phyloP scores from a whole-genome alignment of 2,797 vertebrate genomes.

The Ibycter americanus region DNA sequence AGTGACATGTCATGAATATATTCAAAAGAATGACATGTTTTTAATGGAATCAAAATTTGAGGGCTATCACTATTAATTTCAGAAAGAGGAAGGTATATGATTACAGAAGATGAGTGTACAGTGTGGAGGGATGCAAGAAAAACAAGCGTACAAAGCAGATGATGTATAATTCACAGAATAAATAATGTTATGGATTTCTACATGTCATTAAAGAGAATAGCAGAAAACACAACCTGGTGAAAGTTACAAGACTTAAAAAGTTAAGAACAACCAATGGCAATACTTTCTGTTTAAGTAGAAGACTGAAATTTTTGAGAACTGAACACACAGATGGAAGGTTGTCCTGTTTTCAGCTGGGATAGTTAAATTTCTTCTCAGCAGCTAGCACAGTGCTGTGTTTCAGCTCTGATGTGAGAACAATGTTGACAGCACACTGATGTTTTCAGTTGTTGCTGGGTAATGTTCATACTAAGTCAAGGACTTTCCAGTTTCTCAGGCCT shows the following conservation, averaged over 20 bases:
- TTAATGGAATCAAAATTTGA: background rate
- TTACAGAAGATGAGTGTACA: background rate
- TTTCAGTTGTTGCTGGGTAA: no score
- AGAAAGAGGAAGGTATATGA: background rate
- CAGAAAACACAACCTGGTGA: background rate
- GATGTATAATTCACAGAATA: background rate
- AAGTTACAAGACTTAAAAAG: background rate
- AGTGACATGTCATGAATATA: background rate
- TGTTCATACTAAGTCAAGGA: no score
- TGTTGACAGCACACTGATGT: no score
- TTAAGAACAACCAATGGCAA: background rate
- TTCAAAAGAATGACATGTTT: background rate
- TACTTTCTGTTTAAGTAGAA: background rate
- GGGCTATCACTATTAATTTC: background rate
- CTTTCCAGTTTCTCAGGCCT: no score
- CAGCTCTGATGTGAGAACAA: no score
- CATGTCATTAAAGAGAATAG: background rate
- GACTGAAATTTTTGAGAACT: background rate
- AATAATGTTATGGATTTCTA: background rate
- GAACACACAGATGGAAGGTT: background rate
- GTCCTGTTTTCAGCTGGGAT: no score
- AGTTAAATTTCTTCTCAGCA: no score
- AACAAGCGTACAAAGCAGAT: background rate
- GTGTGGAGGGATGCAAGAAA: background rate
- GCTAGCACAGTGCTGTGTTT: no score